phyloP scores from a whole-genome alignment of 2,113 vertebrate species.

The Hassar affinis region DNA sequence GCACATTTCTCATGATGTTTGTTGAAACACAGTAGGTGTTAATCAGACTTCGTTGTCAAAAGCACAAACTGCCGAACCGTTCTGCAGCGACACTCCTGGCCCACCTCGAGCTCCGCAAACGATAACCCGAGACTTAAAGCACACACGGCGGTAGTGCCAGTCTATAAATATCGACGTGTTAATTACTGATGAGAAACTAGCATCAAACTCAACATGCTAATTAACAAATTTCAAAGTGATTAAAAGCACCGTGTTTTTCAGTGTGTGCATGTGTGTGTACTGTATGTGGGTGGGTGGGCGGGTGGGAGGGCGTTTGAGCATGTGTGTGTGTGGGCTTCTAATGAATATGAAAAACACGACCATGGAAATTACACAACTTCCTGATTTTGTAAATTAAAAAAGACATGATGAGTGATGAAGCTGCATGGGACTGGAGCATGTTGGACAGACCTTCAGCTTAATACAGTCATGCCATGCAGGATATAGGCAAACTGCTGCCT shows the following conservation, averaged over 20 bases:
- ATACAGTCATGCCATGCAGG: no score
- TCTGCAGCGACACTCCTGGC: constrained; percentile 2
- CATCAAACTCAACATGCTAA: constrained; percentile 42
- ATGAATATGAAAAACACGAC: no score
- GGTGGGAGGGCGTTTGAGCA: background rate
- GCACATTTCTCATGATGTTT: constrained; percentile 36
- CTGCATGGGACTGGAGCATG: no score
- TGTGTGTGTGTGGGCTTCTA: background rate
- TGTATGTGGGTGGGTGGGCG: background rate
- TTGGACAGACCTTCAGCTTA: no score
- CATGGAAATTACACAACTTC: no score
- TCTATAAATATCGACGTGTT: constrained; percentile 55
- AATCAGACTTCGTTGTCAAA: constrained; percentile 30
- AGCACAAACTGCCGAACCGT: constrained; percentile 8
- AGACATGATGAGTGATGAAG: no score
- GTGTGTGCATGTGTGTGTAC: constrained; percentile 2
- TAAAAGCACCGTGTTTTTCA: constrained; percentile 32
- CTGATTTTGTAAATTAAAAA: no score
- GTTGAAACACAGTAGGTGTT: constrained; percentile 39
- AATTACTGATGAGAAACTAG: constrained; percentile 50
- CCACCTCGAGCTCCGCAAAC: constrained; percentile 7
- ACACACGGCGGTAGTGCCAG: constrained; percentile 8
- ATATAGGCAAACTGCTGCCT: no score
- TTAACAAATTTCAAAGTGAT: constrained; percentile 45
- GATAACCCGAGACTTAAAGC: constrained; percentile 14